phyloP scores from a whole-genome alignment of 2,113 vertebrate genomes.

The Plectropomus leopardus region DNA sequence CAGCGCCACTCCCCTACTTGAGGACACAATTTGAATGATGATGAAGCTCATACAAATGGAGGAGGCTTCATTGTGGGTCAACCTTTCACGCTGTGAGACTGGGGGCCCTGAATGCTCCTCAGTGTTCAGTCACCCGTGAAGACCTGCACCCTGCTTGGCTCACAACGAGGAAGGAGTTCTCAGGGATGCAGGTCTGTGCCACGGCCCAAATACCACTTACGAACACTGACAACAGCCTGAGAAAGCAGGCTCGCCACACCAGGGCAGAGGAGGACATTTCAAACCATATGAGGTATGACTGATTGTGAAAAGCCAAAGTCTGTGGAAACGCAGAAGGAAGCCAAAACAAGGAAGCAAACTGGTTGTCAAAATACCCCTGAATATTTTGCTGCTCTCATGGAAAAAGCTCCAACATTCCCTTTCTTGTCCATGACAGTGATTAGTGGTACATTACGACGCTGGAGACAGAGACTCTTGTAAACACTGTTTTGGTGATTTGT shows the following conservation, averaged over 20 bases:
- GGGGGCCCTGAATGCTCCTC: constrained; percentile 72
- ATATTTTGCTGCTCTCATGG: constrained; percentile 8
- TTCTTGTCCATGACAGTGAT: constrained; percentile 7
- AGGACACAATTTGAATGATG: constrained; percentile 75
- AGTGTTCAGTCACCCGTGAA: constrained; percentile 80
- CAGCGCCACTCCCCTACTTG: constrained; percentile 69
- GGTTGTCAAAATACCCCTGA: neutral
- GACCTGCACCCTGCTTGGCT: constrained; percentile 68
- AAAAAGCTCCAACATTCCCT: constrained; percentile 6
- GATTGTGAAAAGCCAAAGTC: constrained; percentile 4
- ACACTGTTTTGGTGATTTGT: constrained; percentile 15
- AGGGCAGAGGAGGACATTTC: constrained; percentile 1
- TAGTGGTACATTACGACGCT: neutral
- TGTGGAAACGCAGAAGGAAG: constrained; percentile 11
- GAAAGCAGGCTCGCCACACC: constrained; percentile 29
- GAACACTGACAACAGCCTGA: constrained; percentile 28
- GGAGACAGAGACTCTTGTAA: constrained; percentile 27
- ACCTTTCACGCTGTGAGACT: constrained; percentile 72
- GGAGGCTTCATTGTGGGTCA: constrained; percentile 77
- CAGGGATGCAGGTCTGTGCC: constrained; percentile 65
- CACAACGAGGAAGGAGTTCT: constrained; percentile 70
- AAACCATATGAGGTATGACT: constrained; percentile 27
- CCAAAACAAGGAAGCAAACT: constrained; percentile 2
- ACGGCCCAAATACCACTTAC: constrained; percentile 34
- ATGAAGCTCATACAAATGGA: constrained; percentile 74